Evolutionary conservation across 2,113 vertebrate genomes (phyloP), one percentile per base, ranked within the genome.

Genomic region (Pseudorhombus dupliciocellatus): DNA sequence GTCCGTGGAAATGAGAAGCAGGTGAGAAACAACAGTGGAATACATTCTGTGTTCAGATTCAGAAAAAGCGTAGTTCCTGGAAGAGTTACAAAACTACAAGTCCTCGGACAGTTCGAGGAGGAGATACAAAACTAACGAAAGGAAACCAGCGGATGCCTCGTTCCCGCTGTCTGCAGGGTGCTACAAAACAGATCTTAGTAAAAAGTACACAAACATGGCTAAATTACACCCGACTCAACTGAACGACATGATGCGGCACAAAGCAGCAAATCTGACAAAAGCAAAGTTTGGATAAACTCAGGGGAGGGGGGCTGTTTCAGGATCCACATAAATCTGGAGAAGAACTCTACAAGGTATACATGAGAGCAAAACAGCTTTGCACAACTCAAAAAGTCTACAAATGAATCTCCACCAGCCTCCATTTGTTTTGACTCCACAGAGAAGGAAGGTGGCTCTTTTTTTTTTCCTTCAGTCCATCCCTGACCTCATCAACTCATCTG

Each of bases 361-460:
- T 75, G 79, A 58, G 78, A 73, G 72, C 63, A 70, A 50, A 69
- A 77, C 73, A 69, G 71, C 67, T 63, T 59, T 53, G 54, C 77
- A 81, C 53, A 76, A 75, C 87, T 83, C 83, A 81, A 86, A 86
- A 90, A 82, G 77, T 80, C 79, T 73, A 85, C 86, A 91, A 75
- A 89, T 91, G 72, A 91, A 75, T 92, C 86, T 91, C 81, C 83
- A 90, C 90, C 90, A 90, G 76, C 79, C 69, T 75, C 58, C 80
- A 76, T 93, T 67, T 89, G 89, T 90, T 84, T 78, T 44, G 16
- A 79, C 84, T 79, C 89, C 86, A 93, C 91, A 89, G 90, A 86
- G 88, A 93, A 93, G 94, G 93, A 94, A 94, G 92, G 94, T 92
- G 93, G 93, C 93, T 91, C n/a, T 85, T 54, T 7, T n/a, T 16